Evolutionary conservation across 2,113 vertebrate genomes (phyloP).

Genomic region (Ascaphus truei): DNA sequence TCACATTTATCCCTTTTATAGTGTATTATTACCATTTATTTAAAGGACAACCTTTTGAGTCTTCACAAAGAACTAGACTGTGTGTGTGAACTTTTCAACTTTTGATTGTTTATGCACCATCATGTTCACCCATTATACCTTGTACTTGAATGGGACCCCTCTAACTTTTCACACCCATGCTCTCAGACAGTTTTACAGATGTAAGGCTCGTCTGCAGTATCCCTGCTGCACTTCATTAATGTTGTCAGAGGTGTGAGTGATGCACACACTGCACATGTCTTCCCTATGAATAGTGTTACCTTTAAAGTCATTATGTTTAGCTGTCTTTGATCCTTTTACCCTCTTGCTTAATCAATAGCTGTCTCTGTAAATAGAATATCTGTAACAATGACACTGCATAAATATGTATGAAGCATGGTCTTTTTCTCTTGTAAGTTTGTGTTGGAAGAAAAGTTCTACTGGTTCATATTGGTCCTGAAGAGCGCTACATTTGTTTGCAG

Average conservation of each 20-base stretch:
- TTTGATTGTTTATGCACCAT: slow-evolving; percentile 51
- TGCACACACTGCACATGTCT: slow-evolving; percentile 54
- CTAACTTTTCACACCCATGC: slow-evolving; percentile 48
- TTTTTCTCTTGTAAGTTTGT: not conserved
- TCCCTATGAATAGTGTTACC: slow-evolving; percentile 62
- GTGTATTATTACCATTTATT: too few relatives aligned
- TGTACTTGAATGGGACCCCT: slow-evolving; percentile 54
- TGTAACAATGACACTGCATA: slow-evolving; percentile 24
- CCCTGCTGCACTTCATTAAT: slow-evolving; percentile 42
- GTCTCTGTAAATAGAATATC: slow-evolving; percentile 44
- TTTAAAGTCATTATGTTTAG: slow-evolving; percentile 62
- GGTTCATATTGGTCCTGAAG: too few relatives aligned
- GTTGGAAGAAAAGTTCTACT: too few relatives aligned
- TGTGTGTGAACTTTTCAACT: slow-evolving; percentile 67
- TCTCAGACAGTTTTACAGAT: slow-evolving; percentile 36
- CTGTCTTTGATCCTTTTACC: slow-evolving; percentile 61
- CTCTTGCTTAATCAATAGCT: slow-evolving; percentile 56
- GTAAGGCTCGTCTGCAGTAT: slow-evolving; percentile 49
- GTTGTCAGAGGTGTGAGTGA: slow-evolving; percentile 43
- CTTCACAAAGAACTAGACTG: too few relatives aligned
- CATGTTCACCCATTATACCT: slow-evolving; percentile 45
- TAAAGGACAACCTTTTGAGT: too few relatives aligned
- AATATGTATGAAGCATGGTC: slow-evolving; percentile 10
- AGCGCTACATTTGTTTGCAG: too few relatives aligned
- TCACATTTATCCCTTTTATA: too few relatives aligned